A percentile compares a stretch with the other conserved stretches of the same genome.
Evolutionary conservation across 2,888 invertebrate species (phyloP).

Genomic region (Ptilodon capucinus): DNA sequence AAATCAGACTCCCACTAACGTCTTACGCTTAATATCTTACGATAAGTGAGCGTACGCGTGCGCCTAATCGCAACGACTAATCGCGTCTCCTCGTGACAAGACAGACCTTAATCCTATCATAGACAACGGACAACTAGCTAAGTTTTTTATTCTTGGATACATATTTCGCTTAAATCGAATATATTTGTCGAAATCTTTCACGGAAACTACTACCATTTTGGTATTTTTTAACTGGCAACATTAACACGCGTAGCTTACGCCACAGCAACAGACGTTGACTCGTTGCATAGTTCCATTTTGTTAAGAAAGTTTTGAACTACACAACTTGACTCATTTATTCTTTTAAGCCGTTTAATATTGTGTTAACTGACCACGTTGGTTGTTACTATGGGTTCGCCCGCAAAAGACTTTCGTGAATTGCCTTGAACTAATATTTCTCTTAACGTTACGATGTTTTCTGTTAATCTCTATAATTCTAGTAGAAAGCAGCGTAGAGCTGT

Average conservation of each 20-base stretch:
- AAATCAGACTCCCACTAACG: conserved; percentile 69
- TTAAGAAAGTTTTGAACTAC: too few relatives aligned
- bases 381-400: conserved; percentile 6
- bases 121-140: conserved; percentile 73
- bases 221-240: conserved; percentile 36
- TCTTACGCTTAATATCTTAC: conserved; percentile 68
- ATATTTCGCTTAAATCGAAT: conserved; percentile 71
- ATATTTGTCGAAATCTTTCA: conserved; percentile 29
- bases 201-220: conserved; percentile 41
- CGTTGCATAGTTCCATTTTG: too few relatives aligned
- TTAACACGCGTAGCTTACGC: conserved; percentile 17
- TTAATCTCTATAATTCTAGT: conserved; percentile 29
- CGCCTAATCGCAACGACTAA: conserved; percentile 25
- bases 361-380: too few relatives aligned
- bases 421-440: conserved; percentile 69
- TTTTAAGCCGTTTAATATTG: too few relatives aligned
- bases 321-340: too few relatives aligned
- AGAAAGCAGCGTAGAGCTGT: conserved; percentile 26
- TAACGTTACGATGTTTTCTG: conserved; percentile 57
- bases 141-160: conserved; percentile 57
- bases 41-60: conserved; percentile 50
- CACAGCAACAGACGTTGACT: too few relatives aligned
- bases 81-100: conserved; percentile 35
- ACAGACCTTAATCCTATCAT: conserved; percentile 53
- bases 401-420: conserved; percentile 17